These are phyloP conservation scores for Phylloscopus trochiloides DNA, from an alignment of 2,113 vertebrate genomes.

Conservation along the genomic window DNA sequence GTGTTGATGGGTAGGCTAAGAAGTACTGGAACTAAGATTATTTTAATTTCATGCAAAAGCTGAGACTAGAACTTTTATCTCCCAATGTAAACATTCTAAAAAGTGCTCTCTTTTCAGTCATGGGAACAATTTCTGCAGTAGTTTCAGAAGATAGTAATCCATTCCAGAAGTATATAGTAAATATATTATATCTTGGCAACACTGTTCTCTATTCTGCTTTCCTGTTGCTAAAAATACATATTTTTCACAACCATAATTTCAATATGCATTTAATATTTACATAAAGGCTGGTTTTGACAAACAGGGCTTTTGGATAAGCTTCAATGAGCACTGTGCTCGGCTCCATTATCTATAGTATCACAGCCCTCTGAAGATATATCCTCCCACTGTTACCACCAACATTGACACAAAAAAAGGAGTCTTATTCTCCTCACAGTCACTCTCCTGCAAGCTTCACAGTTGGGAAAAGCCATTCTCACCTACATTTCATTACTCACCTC, in stretches of 20 bases:
- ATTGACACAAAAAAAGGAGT: neutral
- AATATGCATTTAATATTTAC: constrained; percentile 19
- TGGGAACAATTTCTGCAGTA: neutral
- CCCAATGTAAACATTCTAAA: neutral
- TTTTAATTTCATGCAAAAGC: neutral
- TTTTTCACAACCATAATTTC: neutral
- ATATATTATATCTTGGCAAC: neutral
- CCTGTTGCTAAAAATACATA: constrained; percentile 12
- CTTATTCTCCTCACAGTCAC: neutral
- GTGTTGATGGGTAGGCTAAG: neutral
- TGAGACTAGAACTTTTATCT: neutral
- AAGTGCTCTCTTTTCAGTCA: neutral
- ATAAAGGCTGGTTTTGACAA: neutral
- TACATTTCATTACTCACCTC: neutral
- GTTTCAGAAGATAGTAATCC: neutral
- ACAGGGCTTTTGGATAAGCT: neutral
- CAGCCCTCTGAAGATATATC: neutral
- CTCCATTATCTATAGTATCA: neutral
- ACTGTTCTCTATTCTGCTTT: neutral
- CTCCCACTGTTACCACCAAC: neutral
- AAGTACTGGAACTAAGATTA: neutral
- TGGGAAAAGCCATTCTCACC: neutral
- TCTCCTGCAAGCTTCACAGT: neutral
- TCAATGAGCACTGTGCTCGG: neutral
- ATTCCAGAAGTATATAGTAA: neutral